Percentiles rank a stretch among this genome's conserved stretches.
Evolutionary conservation across 2,797 vertebrate genomes (phyloP).

Genomic region (Enteromius trimaculatus): DNA sequence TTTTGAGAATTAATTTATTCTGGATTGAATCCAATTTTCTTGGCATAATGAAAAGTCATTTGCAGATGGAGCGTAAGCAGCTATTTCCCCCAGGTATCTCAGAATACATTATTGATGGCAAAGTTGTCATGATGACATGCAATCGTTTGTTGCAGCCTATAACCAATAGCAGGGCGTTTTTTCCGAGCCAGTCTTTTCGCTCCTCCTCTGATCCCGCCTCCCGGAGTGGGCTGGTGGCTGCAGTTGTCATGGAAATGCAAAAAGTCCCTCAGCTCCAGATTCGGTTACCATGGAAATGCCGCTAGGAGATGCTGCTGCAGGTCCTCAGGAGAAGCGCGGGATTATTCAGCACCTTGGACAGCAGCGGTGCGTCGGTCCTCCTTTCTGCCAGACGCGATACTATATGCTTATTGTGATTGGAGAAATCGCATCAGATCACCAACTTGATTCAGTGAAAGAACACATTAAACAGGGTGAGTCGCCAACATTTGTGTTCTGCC

Average conservation of each 20-base stretch:
- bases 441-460: conserved; percentile 80
- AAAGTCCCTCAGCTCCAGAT: conserved; percentile 69
- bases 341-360: conserved; percentile 72
- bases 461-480: conserved; percentile 87
- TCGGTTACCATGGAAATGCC: conserved; percentile 88
- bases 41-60: background rate
- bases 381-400: conserved; percentile 71
- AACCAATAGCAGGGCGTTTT: conserved; percentile 76
- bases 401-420: conserved; percentile 89
- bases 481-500: background rate
- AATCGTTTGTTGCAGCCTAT: conserved; percentile 67
- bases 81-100: background rate
- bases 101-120: background rate
- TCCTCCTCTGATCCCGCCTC: conserved; percentile 65
- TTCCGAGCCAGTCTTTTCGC: conserved; percentile 62
- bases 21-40: background rate
- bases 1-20: background rate
- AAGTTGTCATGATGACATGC: conserved; percentile 42
- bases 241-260: conserved; percentile 92
- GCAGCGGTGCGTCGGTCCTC: conserved; percentile 62
- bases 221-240: conserved; percentile 68
- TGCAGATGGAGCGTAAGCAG: conserved; percentile 8
- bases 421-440: conserved; percentile 80
- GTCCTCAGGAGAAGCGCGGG: conserved; percentile 58
- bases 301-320: conserved; percentile 64